Evolutionary conservation across 2,113 vertebrate genomes (phyloP), one percentile per base, ranked within the genome.

Genomic region (Dendrocopos noguchii): DNA sequence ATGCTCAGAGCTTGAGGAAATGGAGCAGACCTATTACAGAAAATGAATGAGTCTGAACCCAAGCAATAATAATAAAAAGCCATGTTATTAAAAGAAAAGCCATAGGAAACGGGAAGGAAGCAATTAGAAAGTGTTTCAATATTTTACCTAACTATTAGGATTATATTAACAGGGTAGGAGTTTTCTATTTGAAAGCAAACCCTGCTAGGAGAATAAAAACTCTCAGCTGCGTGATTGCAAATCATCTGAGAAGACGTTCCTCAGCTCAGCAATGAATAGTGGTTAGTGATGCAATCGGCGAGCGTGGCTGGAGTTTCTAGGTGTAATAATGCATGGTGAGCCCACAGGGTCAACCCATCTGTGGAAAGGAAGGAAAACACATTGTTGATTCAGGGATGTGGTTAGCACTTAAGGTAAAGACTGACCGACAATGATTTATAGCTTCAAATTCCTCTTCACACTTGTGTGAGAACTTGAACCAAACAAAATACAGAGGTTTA

Each of bases 381-480:
- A 95, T 91, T 96, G 93, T 96, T 97, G 93, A 96, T 95, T 96
- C 95, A 96, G 94, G 93, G 88, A 96, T 96, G 93, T 97, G 96
- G 96, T 96, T 97, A 96, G 90, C 91, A 95, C 94, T 96, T 96
- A 95, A 96, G 90, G 93, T 94, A 96, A 90, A 97, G 91, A 77
- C 88, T 82, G 95, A 87, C 76, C 1, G 3, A 86, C 59, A 71
- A 71, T 96, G 95, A 97, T 97, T 96, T 97, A 97, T 94, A 75
- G 56, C 59, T 89, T 91, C 81, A 95, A 97, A 97, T 97, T 97
- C 95, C 94, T 96, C 95, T 96, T 96, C 91, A 94, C 95, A 94
- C 94, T 96, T 96, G 76, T 71, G 64, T 84, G 86, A 95, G 95
- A 94, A 94, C 75, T 80, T 95, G 95, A 94, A 96, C 92, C 90